Evolutionary conservation across 2,888 invertebrate genomes (phyloP).

Genomic region (Mesoligia furuncula): DNA sequence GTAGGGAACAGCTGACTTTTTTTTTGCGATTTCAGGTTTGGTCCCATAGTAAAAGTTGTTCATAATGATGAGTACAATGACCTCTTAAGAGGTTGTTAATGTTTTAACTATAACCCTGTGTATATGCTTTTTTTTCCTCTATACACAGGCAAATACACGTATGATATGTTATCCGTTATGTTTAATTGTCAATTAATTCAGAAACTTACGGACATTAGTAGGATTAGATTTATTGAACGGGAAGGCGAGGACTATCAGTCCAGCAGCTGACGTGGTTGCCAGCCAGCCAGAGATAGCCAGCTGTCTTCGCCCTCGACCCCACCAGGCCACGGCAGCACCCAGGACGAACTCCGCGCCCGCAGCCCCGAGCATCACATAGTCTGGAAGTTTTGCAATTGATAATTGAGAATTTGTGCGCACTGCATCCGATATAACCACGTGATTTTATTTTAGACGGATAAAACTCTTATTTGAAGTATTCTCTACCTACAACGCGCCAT

Average conservation of each 20-base stretch:
- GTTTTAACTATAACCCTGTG: too few species aligned
- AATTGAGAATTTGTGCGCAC: neutral
- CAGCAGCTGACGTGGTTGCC: constrained; percentile 71
- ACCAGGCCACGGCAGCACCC: constrained; percentile 79
- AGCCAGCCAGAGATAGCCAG: constrained; percentile 79
- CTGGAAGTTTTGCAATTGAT: constrained; percentile 64
- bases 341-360: constrained; percentile 76
- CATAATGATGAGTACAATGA: too few species aligned
- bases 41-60: too few species aligned
- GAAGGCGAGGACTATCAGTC: constrained; percentile 80
- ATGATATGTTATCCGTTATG: neutral
- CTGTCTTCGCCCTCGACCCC: constrained; percentile 74
- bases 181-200: neutral
- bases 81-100: too few species aligned
- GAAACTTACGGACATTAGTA: constrained; percentile 75
- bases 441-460: too few species aligned
- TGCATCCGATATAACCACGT: too few species aligned
- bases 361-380: constrained; percentile 78
- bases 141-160: neutral
- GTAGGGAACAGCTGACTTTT: too few species aligned
- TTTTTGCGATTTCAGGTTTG: too few species aligned
- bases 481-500: too few species aligned
- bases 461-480: too few species aligned
- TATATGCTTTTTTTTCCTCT: too few species aligned
- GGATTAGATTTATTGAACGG: constrained; percentile 73